phyloP scores from a whole-genome alignment of 2,888 invertebrate genomes.

The Amblyteles armatorius region DNA sequence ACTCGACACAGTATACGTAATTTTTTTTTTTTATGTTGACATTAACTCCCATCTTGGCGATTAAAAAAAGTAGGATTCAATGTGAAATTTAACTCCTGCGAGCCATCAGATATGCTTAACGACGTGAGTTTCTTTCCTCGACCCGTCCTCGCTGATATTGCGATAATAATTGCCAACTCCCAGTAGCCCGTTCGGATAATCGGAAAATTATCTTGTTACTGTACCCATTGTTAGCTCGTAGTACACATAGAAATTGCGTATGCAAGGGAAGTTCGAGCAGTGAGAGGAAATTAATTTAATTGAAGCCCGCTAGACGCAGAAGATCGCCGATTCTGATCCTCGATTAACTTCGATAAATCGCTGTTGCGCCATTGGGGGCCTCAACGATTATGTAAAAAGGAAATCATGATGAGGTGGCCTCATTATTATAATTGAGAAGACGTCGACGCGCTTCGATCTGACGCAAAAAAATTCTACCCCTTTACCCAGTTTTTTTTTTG shows the following conservation, averaged over 20 bases:
- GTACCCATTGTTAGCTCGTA: conserved; percentile 18
- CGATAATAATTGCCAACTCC: conserved; percentile 59
- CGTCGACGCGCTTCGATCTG: neutral
- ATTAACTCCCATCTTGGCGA: neutral
- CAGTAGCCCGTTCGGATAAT: conserved; percentile 19
- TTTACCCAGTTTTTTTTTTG: too few species aligned
- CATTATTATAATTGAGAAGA: neutral
- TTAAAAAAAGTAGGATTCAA: neutral
- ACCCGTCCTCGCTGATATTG: conserved; percentile 39
- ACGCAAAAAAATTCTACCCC: neutral
- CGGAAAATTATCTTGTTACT: conserved; percentile 6
- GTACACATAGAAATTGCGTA: conserved; percentile 24
- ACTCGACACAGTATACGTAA: neutral
- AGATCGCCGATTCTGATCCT: conserved; percentile 8
- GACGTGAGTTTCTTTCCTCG: neutral
- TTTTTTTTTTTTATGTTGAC: neutral
- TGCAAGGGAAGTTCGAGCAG: neutral
- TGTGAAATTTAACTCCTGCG: neutral
- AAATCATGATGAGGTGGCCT: neutral
- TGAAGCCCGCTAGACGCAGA: neutral
- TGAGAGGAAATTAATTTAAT: conserved; percentile 27
- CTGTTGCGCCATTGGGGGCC: neutral
- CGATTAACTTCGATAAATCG: conserved; percentile 30
- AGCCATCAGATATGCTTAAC: conserved; percentile 11
- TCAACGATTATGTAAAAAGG: neutral